Percentiles rank a stretch among this genome's conserved stretches.
phyloP scores from a whole-genome alignment of 35 echinoderm and acorn worm species.

The Amphiura filiformis region DNA sequence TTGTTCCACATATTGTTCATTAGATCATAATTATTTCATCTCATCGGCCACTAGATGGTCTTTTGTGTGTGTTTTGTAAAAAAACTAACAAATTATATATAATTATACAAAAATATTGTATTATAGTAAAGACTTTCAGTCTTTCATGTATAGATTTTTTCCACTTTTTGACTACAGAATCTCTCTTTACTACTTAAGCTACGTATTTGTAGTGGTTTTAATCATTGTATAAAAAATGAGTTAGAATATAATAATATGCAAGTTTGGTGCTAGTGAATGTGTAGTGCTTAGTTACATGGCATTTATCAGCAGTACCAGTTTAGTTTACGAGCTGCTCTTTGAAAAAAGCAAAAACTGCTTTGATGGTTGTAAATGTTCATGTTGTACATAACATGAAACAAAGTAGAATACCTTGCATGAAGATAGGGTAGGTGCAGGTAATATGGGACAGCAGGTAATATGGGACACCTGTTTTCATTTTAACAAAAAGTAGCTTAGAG shows the following conservation, averaged over 20 bases:
- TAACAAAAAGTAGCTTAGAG: no score
- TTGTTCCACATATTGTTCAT: not conserved
- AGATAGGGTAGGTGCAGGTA: no score
- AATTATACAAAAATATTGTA: not conserved
- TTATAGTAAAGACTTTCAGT: not conserved
- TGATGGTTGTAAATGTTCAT: no score
- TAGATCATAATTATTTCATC: no score
- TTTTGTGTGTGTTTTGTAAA: not conserved
- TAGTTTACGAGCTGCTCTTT: no score
- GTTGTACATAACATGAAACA: no score
- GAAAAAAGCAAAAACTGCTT: no score
- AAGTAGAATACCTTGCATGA: no score
- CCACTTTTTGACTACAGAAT: not conserved
- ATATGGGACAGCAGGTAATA: no score
- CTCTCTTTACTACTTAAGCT: not conserved
- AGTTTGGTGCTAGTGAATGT: not conserved
- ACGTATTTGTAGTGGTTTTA: not conserved
- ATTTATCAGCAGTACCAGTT: no score
- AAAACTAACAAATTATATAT: not conserved
- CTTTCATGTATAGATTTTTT: constrained; percentile 4
- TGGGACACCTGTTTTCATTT: no score
- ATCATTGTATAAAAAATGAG: not conserved
- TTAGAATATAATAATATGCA: constrained; percentile 3
- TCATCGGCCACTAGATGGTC: not conserved
- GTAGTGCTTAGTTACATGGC: not conserved